These are phyloP conservation scores for Brachylomia viminalis DNA, from an alignment of 2,888 invertebrate genomes.

Conservation along the genomic window DNA sequence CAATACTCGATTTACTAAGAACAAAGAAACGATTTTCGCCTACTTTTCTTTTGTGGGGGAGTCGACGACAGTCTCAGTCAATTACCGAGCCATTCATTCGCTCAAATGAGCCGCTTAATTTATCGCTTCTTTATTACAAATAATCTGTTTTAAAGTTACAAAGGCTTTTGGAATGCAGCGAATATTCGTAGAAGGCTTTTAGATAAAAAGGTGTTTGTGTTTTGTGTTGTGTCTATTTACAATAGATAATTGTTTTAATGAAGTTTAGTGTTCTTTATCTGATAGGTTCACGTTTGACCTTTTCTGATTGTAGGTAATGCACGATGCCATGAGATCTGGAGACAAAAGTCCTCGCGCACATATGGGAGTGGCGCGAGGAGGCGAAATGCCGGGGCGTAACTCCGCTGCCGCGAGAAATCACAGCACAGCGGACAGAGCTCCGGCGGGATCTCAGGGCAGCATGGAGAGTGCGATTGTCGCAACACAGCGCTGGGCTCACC, in stretches of 20 bases:
- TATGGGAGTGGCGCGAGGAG: too few species aligned
- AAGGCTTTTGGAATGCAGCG: conserved; percentile 60
- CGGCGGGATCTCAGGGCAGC: too few species aligned
- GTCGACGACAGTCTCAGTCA: conserved; percentile 85
- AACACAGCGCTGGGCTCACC: too few species aligned
- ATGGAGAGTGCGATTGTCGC: too few species aligned
- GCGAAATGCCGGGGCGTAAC: too few species aligned
- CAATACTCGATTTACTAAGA: conserved; percentile 88
- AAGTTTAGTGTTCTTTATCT: background rate
- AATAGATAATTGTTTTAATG: background rate
- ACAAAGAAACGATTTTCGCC: conserved; percentile 85
- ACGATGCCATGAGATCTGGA: too few species aligned
- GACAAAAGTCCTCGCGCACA: too few species aligned
- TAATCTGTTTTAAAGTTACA: conserved; percentile 78
- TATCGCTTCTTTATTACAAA: conserved; percentile 83
- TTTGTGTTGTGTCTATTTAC: conserved; percentile 5
- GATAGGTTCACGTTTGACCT: background rate
- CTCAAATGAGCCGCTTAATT: conserved; percentile 88
- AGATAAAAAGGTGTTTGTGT: conserved; percentile 4
- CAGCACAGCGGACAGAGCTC: too few species aligned
- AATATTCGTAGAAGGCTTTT: conserved; percentile 38
- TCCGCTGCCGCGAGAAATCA: too few species aligned
- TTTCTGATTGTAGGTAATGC: too few species aligned
- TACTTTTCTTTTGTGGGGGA: conserved; percentile 87
- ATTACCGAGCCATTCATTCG: conserved; percentile 87